Evolutionary conservation across 1,140 invertebrate genomes (phyloP), one percentile per base, ranked within the genome.

Genomic region (Trichonephila clavata): DNA sequence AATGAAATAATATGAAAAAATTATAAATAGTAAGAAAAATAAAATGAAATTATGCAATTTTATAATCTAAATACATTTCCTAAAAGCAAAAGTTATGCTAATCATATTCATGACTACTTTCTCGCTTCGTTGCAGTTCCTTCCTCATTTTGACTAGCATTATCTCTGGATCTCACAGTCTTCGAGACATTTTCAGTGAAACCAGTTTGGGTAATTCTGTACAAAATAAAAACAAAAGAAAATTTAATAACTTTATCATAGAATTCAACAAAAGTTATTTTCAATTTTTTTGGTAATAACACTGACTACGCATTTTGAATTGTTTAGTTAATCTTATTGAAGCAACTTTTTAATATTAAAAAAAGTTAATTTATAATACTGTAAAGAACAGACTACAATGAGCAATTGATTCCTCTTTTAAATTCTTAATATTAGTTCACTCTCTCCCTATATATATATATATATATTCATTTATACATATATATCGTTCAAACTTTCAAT

Each of bases 61-160:
- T 18, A 32, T 77, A 77, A 77, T 77, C 27, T 77, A 27, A 77
- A 32, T 32, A 77, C 27, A 32, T 77, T 77, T 77, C 27, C 68
- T 18, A 39, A 18, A 39, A 16, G 0, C 32, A 39, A 16, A 68
- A 27, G 14, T 77, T 18, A 77, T 32, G 21, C 50, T 96, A 97
- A 95, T 97, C 97, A 94, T 97, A 97, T 94, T 97, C 97, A 95
- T 97, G 97, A 95, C 97, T 97, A 86, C 97, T 97, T 95, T 97
- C 97, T 27, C 96, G 96, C 27, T 95, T 97, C 97, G 96, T 96
- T 86, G 97, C 96, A 27, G 97, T 95, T 16, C 94, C 94, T 89
- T 95, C 95, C 91, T 97, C 96, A 95, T 97, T 97, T 94, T 97
- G 97, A 94, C 97, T 96, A 68, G 96, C 96, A 7, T 96, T 95